Base-by-base conservation (phyloP, 2,113 vertebrate genomes). In the Gopherus flavomarginatus region DNA sequence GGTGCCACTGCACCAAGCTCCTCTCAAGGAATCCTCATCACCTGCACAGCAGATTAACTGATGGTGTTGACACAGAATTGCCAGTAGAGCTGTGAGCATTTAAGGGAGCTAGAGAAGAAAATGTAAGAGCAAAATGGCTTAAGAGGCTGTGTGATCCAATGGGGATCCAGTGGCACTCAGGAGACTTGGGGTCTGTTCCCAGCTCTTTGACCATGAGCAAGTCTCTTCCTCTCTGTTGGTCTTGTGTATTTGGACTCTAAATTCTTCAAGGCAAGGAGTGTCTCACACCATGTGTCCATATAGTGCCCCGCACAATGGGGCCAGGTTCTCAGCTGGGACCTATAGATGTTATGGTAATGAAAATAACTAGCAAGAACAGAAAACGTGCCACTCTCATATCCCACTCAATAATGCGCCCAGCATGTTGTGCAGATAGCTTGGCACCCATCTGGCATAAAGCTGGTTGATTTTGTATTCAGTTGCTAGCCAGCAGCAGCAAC, bases 1-100 rank as follows among this genome's bases (percentile, higher is more conserved):
- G 57, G 95, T 89, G 94, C 86, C 90, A 82, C 92, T 29, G 90
- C 53, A 86, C 87, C 92, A 72, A 90, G 92, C 53, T 94, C 80
- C 38, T 42, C 86, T 78, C 42, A 52, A 1, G 3, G 88, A 89
- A 94, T 96, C 94, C 93, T 95, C 83, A 57, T 65, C 94, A 92
- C 86, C 83, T 8, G 49, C 92, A 26, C 59, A 53, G 56, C 91
- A 83, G 80, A 1, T 95, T 93, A 75, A 94, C 1, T 89, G 90
- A 16, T 91, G 91, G 85, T 19, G 6, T 6, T 85, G 53, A 42
- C 50, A 69, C 1, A 54, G 83, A 12, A 81, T 85, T 44, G 89
- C 69, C 21, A 5, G 22, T 6, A 83, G 62, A 31, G 2, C 72
- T 42, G 26, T 54, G 44, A 82, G 65, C 72, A 47, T 81, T 57